phyloP scores from a whole-genome alignment of 2,888 invertebrate genomes.

The Diadegma fenestrale region DNA sequence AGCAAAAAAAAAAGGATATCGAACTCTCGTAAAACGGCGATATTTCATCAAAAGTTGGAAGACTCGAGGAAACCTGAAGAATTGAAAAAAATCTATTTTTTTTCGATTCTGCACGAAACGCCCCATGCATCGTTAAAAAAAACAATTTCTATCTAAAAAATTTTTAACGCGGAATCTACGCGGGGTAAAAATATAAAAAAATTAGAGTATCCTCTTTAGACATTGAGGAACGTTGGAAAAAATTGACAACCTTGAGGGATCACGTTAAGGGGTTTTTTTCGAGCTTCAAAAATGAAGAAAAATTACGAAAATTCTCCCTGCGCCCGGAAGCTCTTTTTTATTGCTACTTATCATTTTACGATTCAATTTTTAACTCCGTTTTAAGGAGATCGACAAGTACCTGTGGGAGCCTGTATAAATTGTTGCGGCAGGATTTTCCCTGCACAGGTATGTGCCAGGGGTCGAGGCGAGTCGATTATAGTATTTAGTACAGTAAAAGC shows the following conservation, averaged over 20 bases:
- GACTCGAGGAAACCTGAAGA: too few relatives aligned
- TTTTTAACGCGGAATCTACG: background rate
- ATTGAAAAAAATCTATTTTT: background rate
- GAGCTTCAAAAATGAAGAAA: background rate
- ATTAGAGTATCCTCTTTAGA: background rate
- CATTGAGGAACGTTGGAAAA: background rate
- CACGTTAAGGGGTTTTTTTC: background rate
- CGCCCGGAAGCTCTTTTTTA: background rate
- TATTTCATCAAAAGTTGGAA: background rate
- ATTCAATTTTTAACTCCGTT: background rate
- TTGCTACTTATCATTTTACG: background rate
- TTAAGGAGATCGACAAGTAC: background rate
- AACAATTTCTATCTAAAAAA: background rate
- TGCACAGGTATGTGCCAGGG: constrained; percentile 30
- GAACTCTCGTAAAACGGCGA: background rate
- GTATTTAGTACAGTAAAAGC: constrained; percentile 43
- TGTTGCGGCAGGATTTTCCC: constrained; percentile 31
- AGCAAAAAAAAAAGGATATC: background rate
- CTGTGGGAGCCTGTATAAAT: background rate
- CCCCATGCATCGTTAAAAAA: constrained; percentile 2
- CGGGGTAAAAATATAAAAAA: constrained; percentile 19
- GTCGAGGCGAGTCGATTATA: constrained; percentile 9
- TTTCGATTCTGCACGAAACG: background rate
- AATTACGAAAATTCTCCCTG: background rate
- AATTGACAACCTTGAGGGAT: background rate